Base-by-base conservation (phyloP, 1,140 invertebrate species). In the Drosophila orena region DNA sequence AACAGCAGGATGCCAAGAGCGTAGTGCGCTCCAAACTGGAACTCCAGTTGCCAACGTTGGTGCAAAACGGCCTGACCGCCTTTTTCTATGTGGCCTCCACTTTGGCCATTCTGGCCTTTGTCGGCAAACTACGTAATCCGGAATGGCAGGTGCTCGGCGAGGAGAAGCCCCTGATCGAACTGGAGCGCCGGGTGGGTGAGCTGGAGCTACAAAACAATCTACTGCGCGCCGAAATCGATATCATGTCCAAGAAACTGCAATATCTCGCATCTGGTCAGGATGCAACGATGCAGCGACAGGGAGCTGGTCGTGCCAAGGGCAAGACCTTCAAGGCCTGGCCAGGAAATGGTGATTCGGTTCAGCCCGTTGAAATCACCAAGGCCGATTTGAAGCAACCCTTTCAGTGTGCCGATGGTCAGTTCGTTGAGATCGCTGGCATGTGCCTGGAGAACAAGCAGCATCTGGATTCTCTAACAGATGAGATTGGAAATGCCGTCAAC, bases 171-270 rank as follows among this genome's bases (percentile, higher is more conserved):
- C 17, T 70, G 12, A 46, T 52, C 5, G 77, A 78, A 10, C 44
- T 91, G 35, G 77, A 91, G 30, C 83, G 88, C 22, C 85, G 85
- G 10, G 30, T 91, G 24, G 72, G 55, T 2, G 83, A 91, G n/a
- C 49, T 91, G 42, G 90, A 91, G 43, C 40, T 91, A 42, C 83
- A 90, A 54, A 91, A 91, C 35, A 91, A 91, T 75, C 53, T 91
- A 10, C 81, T 91, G 76, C 78, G 90, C 1, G 90, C 90, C 24
- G 90, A 91, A 43, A 91, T 91, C 42, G 90, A 91, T 20, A 77
- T 91, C 14, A 85, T 91, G 44, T 77, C 83, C 12, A 91, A 91
- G 49, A 90, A 91, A 37, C 34, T 91, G 11, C 80, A 80, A 14
- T 91, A 91, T 44, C 77, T 91, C 1, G 81, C 58, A 35, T 59